Conservation (phyloP, 2,888 invertebrate species). For the Dynastes maya region DNA sequence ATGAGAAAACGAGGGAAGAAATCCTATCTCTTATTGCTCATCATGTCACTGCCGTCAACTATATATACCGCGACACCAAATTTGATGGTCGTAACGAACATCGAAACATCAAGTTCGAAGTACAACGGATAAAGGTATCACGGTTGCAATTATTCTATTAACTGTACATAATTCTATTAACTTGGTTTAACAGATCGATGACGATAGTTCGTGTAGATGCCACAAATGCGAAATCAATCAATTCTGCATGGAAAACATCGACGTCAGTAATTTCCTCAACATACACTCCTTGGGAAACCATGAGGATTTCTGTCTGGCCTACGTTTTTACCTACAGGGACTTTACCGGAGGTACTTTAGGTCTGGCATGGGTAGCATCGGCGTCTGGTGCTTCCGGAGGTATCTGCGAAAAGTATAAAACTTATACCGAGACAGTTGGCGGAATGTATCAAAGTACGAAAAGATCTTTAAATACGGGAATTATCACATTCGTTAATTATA, state of each 20-base stretch:
- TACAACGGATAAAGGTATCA: conserved; percentile 85
- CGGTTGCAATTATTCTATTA: conserved; percentile 4
- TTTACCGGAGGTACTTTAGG: conserved; percentile 99
- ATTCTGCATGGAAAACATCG: conserved; percentile 97
- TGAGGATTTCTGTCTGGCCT: conserved; percentile 99
- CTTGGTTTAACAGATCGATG: conserved; percentile 84
- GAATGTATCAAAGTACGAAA: conserved; percentile 94
- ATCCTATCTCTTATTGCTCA: conserved; percentile 97
- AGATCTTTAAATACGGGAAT: conserved; percentile 98
- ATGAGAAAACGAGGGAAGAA: conserved; percentile 95
- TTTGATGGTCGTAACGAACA: conserved; percentile 94
- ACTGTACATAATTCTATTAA: neutral
- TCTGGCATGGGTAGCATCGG: conserved; percentile 99
- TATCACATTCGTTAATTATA: conserved; percentile 99
- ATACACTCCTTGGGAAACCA: conserved; percentile 97
- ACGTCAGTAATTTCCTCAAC: conserved; percentile 99
- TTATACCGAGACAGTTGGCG: conserved; percentile 95
- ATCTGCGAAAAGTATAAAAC: conserved; percentile 99
- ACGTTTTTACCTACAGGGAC: conserved; percentile 98
- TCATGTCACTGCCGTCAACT: conserved; percentile 98
- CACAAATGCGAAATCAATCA: conserved; percentile 83
- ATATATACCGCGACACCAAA: conserved; percentile 95
- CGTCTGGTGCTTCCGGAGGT: conserved; percentile 97
- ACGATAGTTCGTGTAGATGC: conserved; percentile 84
- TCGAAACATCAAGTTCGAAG: conserved; percentile 96